Base-by-base conservation (phyloP, 2,888 invertebrate genomes). In the Palloptera scutellata region DNA sequence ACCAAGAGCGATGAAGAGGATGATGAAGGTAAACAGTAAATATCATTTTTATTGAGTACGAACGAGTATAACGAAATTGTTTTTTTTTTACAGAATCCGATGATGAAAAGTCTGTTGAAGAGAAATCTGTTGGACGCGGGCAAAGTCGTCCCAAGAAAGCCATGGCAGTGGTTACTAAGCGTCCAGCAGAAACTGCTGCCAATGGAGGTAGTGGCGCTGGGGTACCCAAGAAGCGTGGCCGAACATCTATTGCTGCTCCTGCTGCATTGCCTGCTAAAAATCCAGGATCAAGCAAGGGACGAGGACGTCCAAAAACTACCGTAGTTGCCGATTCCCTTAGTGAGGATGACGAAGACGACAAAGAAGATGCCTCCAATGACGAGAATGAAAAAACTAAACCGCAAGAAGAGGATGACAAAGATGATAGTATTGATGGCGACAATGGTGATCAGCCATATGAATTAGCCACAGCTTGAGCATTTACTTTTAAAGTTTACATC, bases 61-160 rank as follows among this genome's bases (percentile, higher is more conserved):
- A 4, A 4, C 30, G 2, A 30, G 30, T 6, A 4, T 30, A 30
- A 30, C 3, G n/a, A n/a, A n/a, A n/a, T n/a, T n/a, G n/a, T n/a
- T 30, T 30, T n/a, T 19, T 19, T 60, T 2, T 45, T 43, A n/a
- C 13, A 64, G 64, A 64, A 20, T 64, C 64, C 15, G 64, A 9
- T 15, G 64, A 52, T 3, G 64, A 64, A 15, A 64, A 59, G 12
- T 51, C 19, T n/a, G 78, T 11, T 61, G 61, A n/a, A 6, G 30
- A 30, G 30, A 30, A 30, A 30, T 30, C 30, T 30, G 30, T 30
- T 30, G 30, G 30, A 30, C 30, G 30, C 30, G 30, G 30, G 6
- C 30, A 30, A 6, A 79, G 78, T 0, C 75, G 78, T 0, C 78
- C 79, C 6, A 78, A 74, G 40, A 77, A 77, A 55, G 58, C n/a